These are phyloP conservation scores for Cabera pusaria DNA, from an alignment of 2,888 invertebrate species.

Conservation along the genomic window DNA sequence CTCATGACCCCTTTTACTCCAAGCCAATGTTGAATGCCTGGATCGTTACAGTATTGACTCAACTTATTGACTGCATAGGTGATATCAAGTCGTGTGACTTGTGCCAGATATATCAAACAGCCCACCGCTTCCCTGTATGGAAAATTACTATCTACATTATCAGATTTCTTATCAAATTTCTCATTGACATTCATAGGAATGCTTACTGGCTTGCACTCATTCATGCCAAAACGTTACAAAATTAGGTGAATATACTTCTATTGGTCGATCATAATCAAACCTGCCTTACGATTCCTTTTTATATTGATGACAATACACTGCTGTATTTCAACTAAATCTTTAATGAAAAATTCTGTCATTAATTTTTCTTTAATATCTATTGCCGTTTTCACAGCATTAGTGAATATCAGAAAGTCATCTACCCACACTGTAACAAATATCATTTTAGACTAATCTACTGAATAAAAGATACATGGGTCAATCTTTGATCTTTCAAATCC, in stretches of 20 bases:
- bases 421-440: conserved; percentile 27
- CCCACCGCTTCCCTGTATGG: too few relatives aligned
- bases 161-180: conserved; percentile 3
- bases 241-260: neutral
- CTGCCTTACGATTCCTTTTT: neutral
- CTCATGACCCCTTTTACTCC: too few relatives aligned
- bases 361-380: neutral
- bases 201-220: neutral
- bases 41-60: too few relatives aligned
- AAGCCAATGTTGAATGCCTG: too few relatives aligned
- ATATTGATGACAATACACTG: neutral
- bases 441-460: conserved; percentile 3
- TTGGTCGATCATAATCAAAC: conserved; percentile 4
- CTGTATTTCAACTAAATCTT: neutral
- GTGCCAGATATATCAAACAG: too few relatives aligned
- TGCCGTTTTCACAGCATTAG: neutral
- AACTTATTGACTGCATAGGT: too few relatives aligned
- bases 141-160: neutral
- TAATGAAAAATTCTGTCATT: neutral
- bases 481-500: conserved; percentile 4
- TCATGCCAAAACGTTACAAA: neutral
- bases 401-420: conserved; percentile 12
- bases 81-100: too few relatives aligned
- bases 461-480: neutral
- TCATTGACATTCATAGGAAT: conserved; percentile 8